Evolutionary conservation across 2,888 invertebrate genomes (phyloP), one percentile per base, ranked within the genome.

Genomic region (Coleophora flavipennella): DNA sequence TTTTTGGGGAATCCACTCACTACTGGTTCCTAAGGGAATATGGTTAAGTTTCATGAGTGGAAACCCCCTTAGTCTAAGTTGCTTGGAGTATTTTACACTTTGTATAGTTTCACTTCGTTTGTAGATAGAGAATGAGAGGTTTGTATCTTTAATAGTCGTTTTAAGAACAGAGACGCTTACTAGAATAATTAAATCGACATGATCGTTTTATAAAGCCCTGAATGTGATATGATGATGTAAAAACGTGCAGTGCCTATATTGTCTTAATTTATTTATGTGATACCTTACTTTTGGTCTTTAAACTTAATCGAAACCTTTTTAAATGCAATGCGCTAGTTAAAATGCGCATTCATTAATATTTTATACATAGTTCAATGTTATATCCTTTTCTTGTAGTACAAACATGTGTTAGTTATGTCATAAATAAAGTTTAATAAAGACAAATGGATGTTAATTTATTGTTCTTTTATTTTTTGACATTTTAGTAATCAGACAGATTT

Each of bases 241-340:
- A 74, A 68, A 77, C 67, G 75, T 74, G 75, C 79, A 78, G 83
- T 84, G 83, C 83, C 83, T 83, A 80, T 77, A 78, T 72, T 79
- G 72, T 78, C 65, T 73, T 78, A 68, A 59, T 59, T 70, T 68
- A 59, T 62, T 60, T 67, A 59, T 55, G 62, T 57, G 59, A 50
- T 53, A 55, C 49, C 39, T 8, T 29, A 29, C 11, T 29, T 57
- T 59, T 62, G 67, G 50, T 20, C 20, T 6, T 20, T 63, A 56
- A 57, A 55, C 64, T 59, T 59, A 54, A 62, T 63, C 53, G 55
- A 59, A 49, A 45, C 48, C 48, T 52, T 63, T 65, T 62, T 65
- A 62, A 64, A 10, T 29, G 20, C 20, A 20, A 20, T 57, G 60
- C 57, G 60, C 57, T 57, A 60, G 57, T 62, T 62, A 48, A 61